phyloP scores from a whole-genome alignment of 2,797 vertebrate species.

The Takifugu ocellatus region DNA sequence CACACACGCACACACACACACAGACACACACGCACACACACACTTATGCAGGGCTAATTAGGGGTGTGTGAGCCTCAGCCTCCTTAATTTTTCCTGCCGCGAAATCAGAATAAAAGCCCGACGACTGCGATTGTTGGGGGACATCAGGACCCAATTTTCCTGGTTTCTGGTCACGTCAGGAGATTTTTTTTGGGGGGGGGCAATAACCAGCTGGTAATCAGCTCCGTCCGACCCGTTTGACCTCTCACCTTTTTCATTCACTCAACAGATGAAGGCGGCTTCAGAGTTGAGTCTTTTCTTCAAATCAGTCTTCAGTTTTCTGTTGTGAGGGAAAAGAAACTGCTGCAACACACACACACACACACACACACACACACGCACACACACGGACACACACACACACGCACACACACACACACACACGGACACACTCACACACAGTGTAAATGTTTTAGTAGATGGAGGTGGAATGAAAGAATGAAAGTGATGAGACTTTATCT shows the following conservation, averaged over 20 bases:
- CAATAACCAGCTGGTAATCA: too few species aligned
- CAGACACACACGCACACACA: conserved; percentile 13
- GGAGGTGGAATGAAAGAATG: conserved; percentile 8
- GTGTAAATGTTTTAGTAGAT: background rate
- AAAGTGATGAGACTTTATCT: conserved; percentile 16
- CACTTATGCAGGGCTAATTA: conserved; percentile 23
- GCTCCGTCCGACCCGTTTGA: too few species aligned
- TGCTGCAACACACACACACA: background rate
- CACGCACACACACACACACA: background rate
- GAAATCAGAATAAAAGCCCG: too few species aligned
- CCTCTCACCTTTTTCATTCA: too few species aligned
- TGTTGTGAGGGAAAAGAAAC: background rate
- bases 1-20: conserved; percentile 1
- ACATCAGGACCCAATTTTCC: too few species aligned
- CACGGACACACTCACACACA: background rate
- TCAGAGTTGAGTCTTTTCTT: too few species aligned
- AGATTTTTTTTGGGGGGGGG: too few species aligned
- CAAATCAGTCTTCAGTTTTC: background rate
- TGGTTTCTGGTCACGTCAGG: too few species aligned
- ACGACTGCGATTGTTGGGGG: too few species aligned
- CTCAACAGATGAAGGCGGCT: too few species aligned
- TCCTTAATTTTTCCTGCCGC: background rate
- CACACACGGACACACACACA: conserved; percentile 3
- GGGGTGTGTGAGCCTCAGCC: conserved; percentile 16
- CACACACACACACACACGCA: too few species aligned